Conservation (phyloP, 2,113 vertebrate genomes). For the Diphyllodes magnificus region DNA sequence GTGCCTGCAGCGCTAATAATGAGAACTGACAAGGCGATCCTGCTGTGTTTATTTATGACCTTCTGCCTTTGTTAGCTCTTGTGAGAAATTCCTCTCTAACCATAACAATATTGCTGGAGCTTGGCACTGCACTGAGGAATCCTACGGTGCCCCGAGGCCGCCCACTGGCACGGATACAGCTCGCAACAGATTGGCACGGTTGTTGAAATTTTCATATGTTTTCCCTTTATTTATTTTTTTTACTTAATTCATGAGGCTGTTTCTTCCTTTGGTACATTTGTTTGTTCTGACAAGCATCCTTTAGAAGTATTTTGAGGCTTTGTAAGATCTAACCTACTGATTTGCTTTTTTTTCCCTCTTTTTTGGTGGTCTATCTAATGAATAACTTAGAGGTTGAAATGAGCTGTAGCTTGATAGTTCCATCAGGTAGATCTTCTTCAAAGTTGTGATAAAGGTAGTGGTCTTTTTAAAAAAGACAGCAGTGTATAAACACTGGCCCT, state of each 20-base stretch:
- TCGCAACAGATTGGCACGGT: conserved; percentile 58
- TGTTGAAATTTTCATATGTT: conserved; percentile 29
- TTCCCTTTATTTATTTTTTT: conserved; percentile 40
- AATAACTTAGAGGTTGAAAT: neutral
- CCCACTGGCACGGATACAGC: conserved; percentile 68
- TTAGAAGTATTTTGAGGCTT: neutral
- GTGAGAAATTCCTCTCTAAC: conserved; percentile 80
- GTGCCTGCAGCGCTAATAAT: conserved; percentile 78
- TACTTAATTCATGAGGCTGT: conserved; percentile 36
- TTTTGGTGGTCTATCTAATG: neutral
- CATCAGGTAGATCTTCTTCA: neutral
- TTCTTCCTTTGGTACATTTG: neutral
- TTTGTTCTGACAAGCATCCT: conserved; percentile 20
- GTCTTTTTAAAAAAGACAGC: neutral
- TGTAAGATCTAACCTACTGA: neutral
- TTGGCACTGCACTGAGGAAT: conserved; percentile 74
- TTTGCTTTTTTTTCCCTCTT: neutral
- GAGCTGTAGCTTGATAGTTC: neutral
- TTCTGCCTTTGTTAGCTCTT: conserved; percentile 83
- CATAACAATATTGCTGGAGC: conserved; percentile 73
- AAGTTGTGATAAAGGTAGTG: neutral
- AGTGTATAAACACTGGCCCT: neutral
- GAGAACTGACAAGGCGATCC: conserved; percentile 79
- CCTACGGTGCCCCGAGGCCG: conserved; percentile 66
- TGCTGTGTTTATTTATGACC: conserved; percentile 85